Percentiles rank a stretch among this genome's conserved stretches.
phyloP scores from a whole-genome alignment of 2,888 invertebrate genomes.

The Phaedon cochleariae region DNA sequence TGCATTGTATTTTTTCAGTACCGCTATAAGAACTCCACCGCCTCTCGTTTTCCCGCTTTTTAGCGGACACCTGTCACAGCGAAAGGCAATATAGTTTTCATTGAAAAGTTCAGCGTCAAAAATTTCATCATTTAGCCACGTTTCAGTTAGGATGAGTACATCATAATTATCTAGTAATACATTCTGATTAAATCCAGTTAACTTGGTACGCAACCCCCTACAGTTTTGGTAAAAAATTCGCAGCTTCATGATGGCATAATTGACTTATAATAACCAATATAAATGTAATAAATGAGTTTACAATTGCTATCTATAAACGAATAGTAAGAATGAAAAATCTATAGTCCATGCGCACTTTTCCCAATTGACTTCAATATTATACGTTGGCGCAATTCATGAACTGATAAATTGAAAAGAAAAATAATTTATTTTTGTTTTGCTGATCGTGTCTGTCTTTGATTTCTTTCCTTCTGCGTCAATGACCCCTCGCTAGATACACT shows the following conservation, averaged over 20 bases:
- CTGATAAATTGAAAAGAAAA: not conserved
- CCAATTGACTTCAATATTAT: not conserved
- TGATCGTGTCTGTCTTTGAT: constrained; percentile 2
- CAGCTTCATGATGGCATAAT: not conserved
- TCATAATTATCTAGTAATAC: not conserved
- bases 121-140: too few relatives aligned
- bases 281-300: not conserved
- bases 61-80: too few relatives aligned
- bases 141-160: too few relatives aligned
- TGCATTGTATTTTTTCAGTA: too few relatives aligned
- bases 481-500: not conserved
- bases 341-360: not conserved
- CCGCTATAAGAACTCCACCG: too few relatives aligned
- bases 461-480: not conserved
- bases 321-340: not conserved
- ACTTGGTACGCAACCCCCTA: not conserved
- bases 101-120: too few relatives aligned
- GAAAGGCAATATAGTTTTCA: too few relatives aligned
- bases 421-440: not conserved
- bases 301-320: too few relatives aligned
- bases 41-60: too few relatives aligned
- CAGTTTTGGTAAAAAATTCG: too few relatives aligned
- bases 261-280: not conserved
- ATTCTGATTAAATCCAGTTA: not conserved
- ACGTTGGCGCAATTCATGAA: not conserved